Evolutionary conservation across 2,113 vertebrate species (phyloP).

Genomic region (Pardalotus punctatus): DNA sequence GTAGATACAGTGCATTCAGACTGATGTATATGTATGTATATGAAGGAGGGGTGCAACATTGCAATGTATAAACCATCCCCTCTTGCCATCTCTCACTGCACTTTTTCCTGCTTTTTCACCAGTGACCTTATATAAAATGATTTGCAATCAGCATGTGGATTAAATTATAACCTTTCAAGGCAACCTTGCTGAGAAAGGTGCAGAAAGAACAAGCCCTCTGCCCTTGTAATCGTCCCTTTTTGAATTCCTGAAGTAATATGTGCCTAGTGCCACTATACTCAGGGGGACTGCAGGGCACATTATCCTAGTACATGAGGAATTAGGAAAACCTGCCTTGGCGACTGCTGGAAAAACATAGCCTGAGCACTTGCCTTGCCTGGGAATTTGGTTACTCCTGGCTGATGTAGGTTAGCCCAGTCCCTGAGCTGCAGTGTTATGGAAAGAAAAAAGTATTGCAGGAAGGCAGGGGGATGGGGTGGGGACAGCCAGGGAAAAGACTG

Average conservation of each 20-base stretch:
- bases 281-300: rapidly evolving
- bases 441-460: too few relatives aligned
- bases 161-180: not conserved
- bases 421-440: not conserved
- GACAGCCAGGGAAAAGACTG: not conserved
- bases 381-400: not conserved
- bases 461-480: not conserved
- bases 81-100: not conserved
- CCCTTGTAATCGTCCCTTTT: not conserved
- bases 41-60: not conserved
- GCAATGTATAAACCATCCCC: not conserved
- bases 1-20: not conserved
- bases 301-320: rapidly evolving
- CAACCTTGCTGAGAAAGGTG: not conserved
- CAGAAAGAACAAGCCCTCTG: not conserved
- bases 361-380: not conserved
- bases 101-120: not conserved
- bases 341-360: rapidly evolving
- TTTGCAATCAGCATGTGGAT: not conserved
- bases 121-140: not conserved
- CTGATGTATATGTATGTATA: not conserved
- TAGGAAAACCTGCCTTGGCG: not conserved
- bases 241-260: not conserved
- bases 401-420: rapidly evolving
- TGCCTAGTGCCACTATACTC: not conserved